Base-by-base conservation (phyloP, 2,888 invertebrate species). In the Acanthosepion lycidas region DNA sequence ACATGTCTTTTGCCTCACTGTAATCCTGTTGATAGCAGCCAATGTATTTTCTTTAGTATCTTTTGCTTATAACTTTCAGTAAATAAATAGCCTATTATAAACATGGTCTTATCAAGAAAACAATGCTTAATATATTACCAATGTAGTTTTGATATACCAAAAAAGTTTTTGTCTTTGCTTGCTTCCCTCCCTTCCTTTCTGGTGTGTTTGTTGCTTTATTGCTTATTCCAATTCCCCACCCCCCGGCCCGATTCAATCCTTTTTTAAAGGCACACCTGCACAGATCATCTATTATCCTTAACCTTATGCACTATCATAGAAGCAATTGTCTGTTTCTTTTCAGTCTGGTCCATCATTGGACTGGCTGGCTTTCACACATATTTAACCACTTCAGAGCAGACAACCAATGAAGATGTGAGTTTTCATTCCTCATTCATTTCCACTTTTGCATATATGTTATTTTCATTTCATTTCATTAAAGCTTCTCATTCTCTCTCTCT, bases 381-480 rank as follows among this genome's bases (percentile, higher is more conserved):
- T 98, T 98, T 99, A 97, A 99, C 99, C 95, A 98, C 99, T 96
- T 99, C 99, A 97, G 99, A 99, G 98, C 99, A 99, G 98, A 99
- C 99, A 96, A 99, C 99, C 96, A 99, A 99, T 98, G 99, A 99
- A 98, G 99, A 99, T 98, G 99, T 99, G 98, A 98, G 98, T 98
- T 95, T 28, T 48, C 92, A 92, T 92, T 93, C 28, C 92, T 26
- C 92, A 23, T 92, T 49, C 49, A 48, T 93, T 93, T 33, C 33
- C 33, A 33, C 33, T 33, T 33, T 53, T 49, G 49, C 92, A 48
- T 49, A 48, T 49, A 23, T 49, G n/a, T 49, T 51, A 23, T 28
- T 23, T 20, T 53, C 23, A 49, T 12, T 15, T 49, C 1, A 49
- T 28, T 48, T 23, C 51, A 15, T 48, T 15, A 6, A 28, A 28